Evolutionary conservation across 2,797 vertebrate genomes (phyloP).

Genomic region (Phataginus tricuspis): DNA sequence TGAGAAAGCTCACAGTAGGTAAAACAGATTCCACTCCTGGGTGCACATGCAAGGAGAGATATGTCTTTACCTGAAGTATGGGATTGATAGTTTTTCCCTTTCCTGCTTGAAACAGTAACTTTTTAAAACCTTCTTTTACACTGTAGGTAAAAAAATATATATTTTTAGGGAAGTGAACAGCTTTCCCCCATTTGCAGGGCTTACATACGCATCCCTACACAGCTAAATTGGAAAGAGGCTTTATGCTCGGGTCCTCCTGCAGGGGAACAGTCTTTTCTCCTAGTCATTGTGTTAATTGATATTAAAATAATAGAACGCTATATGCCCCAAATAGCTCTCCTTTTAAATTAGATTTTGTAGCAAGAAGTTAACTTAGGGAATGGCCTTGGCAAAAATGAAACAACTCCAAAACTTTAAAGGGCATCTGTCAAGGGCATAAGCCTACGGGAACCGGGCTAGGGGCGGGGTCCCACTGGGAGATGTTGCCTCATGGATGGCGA

Average conservation of each 20-base stretch:
- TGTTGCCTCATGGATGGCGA: neutral
- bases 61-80: neutral
- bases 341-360: neutral
- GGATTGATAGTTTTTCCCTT: neutral
- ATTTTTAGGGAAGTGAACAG: neutral
- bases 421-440: neutral
- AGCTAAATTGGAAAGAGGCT: neutral
- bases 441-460: neutral
- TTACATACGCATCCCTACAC: neutral
- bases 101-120: neutral
- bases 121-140: neutral
- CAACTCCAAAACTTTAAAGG: neutral
- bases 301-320: neutral
- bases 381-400: neutral
- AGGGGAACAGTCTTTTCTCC: neutral
- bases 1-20: neutral
- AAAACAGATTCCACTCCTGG: neutral
- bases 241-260: neutral
- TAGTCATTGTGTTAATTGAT: neutral
- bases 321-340: neutral
- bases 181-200: neutral
- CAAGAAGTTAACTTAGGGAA: constrained; percentile 35
- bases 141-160: neutral
- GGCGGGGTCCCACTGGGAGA: neutral
- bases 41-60: neutral